Evolutionary conservation across 1,140 invertebrate genomes (phyloP), one percentile per base, ranked within the genome.

Genomic region (Cyclargus thomasi): DNA sequence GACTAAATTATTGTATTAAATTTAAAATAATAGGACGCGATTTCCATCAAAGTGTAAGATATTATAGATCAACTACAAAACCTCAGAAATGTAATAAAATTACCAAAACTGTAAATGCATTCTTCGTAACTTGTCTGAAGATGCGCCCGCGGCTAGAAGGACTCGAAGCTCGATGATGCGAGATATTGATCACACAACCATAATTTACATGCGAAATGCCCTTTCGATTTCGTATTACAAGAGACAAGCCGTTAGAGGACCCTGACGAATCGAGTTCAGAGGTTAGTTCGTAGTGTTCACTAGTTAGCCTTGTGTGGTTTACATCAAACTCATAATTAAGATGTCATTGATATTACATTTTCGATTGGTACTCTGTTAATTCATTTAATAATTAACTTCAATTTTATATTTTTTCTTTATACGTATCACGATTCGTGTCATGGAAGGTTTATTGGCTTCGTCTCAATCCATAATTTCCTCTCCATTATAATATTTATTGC

Each of bases 131-230:
- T 47, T 47, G 72, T 80, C 80, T 47, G 53, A 76, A 73, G 76
- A 79, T 82, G 67, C 57, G 83, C 85, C 81, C 29, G 70, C 39
- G 83, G 83, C 79, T 75, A 81, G 76, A 47, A 47, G 39, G 39
- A 47, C 39, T 47, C 39, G 39, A 47, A 47, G 10, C 55, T 10
- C 55, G 55, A 59, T 59, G 55, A 59, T 59, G 18, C 55, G 55
- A 59, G 55, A 59, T 59, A 59, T 20, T 20, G 55, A 59, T 59
- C 55, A 20, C 14, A 21, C 71, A 78, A 20, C 81, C 84, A 75
- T 85, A 88, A 88, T 86, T 85, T 82, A 74, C 72, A 67, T 67
- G 74, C 72, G 70, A 79, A 77, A 69, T 64, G 65, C 67, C 36
- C 39, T 53, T 63, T 35, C 63, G 53, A 68, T 59, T 59, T 59